Conservation (phyloP, 2,888 invertebrate species). For the Penaeus monodon region DNA sequence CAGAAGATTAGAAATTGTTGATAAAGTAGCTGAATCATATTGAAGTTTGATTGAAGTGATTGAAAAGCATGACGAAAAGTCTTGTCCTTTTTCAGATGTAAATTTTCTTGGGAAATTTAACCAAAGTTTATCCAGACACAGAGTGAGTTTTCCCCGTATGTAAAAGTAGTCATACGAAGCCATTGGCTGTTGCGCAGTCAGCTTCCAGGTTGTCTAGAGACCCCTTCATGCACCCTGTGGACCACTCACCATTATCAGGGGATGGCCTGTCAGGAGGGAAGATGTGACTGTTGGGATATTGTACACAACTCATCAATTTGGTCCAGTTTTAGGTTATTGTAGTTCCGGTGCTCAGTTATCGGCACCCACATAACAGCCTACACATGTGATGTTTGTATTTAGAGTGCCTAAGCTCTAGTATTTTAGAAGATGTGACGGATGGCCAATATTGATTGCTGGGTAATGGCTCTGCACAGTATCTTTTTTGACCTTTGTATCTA, state of each 20-base stretch:
- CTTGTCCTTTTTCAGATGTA: neutral
- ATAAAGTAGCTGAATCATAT: too few species aligned
- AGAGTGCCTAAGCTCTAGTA: slow-evolving; percentile 64
- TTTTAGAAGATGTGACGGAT: slow-evolving; percentile 45
- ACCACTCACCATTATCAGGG: neutral
- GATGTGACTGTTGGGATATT: slow-evolving; percentile 36
- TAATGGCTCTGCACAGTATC: neutral
- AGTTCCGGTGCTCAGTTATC: slow-evolving; percentile 50
- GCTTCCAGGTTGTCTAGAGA: neutral
- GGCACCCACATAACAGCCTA: slow-evolving; percentile 60
- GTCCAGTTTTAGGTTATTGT: slow-evolving; percentile 57
- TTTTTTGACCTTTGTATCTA: slow-evolving; percentile 18
- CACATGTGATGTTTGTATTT: slow-evolving; percentile 63
- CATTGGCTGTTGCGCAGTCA: neutral
- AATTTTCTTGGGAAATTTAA: neutral
- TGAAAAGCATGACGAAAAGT: neutral
- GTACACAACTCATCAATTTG: slow-evolving; percentile 61
- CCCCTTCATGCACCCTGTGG: neutral
- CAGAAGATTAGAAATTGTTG: too few species aligned
- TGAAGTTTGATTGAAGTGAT: neutral
- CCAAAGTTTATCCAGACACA: neutral
- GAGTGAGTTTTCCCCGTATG: neutral
- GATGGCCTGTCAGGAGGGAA: slow-evolving; percentile 27
- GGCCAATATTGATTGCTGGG: slow-evolving; percentile 39
- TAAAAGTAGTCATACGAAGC: neutral